Base-by-base conservation (phyloP, 2,797 vertebrate genomes). In the Gallinago solitaria region DNA sequence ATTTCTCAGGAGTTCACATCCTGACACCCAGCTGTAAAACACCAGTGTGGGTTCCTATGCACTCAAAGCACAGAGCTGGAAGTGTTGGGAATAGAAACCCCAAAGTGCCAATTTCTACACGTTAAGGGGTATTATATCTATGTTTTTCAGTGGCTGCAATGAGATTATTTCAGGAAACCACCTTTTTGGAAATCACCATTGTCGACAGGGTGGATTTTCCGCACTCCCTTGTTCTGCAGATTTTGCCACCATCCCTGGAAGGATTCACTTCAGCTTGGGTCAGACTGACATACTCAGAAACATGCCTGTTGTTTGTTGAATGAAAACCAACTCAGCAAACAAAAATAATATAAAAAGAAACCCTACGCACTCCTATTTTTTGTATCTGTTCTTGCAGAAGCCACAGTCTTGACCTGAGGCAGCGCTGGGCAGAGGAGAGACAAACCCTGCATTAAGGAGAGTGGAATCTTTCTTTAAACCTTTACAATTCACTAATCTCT, bases 1-100 rank as follows among this genome's bases (percentile, higher is more conserved):
- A 19, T 5, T n/a, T 5, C 19, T 69, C 11, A 16, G 28, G 39
- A 54, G 63, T 45, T 68, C 59, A 24, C 13, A 33, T 25, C n/a
- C 50, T 64, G 53, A 24, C 13, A 33, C n/a, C n/a, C 39, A 65
- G 47, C n/a, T 79, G 32, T n/a, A 32, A 41, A 75, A 64, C 9
- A 7, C 63, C 0, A 0, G 1, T 16, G 7, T 13, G 16, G 27
- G 18, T 13, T 81, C n/a, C 16, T 5, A n/a, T 0, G 5, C 9
- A 25, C 1, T 56, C 14, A 60, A 35, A 76, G 20, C 41, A 74
- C 2, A 1, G 13, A 51, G 54, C n/a, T 57, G 21, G 9, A 54
- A 78, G 25, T 24, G 37, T 59, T 4, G 5, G 21, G 41, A 17
- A 35, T 33, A 57, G 47, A 54, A 68, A 33, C 6, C 6, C 12